phyloP scores from a whole-genome alignment of 2,888 invertebrate species.

The Portevinia maculata region DNA sequence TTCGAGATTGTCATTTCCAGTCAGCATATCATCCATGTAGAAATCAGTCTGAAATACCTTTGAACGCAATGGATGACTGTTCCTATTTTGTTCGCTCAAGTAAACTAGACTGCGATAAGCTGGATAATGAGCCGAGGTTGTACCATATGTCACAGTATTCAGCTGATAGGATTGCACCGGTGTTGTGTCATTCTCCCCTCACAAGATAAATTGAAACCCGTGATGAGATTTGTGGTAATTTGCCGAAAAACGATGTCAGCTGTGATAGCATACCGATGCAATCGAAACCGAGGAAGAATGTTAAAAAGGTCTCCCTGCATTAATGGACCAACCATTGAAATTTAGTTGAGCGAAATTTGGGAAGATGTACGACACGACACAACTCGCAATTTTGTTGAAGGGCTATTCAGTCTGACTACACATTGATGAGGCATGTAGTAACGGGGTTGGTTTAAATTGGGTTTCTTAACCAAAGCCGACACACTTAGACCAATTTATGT shows the following conservation, averaged over 20 bases:
- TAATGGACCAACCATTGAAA: not conserved
- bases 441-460: too few species aligned
- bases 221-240: too few species aligned
- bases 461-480: too few species aligned
- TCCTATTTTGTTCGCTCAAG: not conserved
- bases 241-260: not conserved
- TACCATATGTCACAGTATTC: not conserved
- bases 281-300: not conserved
- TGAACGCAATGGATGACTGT: not conserved
- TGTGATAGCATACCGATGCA: not conserved
- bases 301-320: not conserved
- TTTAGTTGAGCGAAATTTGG: too few species aligned
- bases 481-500: too few species aligned
- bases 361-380: too few species aligned
- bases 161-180: not conserved
- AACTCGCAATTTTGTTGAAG: too few species aligned
- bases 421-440: too few species aligned
- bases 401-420: too few species aligned
- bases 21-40: too few species aligned
- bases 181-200: not conserved
- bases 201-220: too few species aligned
- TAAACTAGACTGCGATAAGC: not conserved
- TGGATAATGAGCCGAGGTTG: not conserved
- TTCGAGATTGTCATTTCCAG: slow-evolving; percentile 8
- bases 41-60: too few species aligned